A percentile compares a stretch with the other conserved stretches of the same genome.
These are phyloP conservation scores for Lepidocyrtinus sp. DNA, from an alignment of 2,888 invertebrate genomes.

Conservation along the genomic window DNA sequence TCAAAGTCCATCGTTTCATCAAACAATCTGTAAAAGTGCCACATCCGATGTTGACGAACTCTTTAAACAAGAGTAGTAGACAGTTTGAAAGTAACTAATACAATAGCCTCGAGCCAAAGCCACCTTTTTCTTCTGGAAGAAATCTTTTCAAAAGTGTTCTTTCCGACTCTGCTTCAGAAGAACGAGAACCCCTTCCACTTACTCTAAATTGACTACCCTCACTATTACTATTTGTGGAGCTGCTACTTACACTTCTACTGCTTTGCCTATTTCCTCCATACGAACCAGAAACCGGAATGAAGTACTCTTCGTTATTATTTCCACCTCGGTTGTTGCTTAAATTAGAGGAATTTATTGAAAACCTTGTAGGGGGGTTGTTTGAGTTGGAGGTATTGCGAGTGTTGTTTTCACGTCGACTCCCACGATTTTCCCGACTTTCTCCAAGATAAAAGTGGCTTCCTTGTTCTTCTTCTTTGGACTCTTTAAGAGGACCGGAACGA, in stretches of 20 bases:
- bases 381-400: background rate
- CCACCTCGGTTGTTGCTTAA: background rate
- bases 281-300: slow-evolving; percentile 28
- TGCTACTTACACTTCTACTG: background rate
- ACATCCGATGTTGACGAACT: background rate
- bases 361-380: no score
- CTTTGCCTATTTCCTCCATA: background rate
- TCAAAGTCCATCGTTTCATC: background rate
- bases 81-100: background rate
- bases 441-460: background rate
- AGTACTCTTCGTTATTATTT: slow-evolving; percentile 27
- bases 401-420: background rate
- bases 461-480: slow-evolving; percentile 8
- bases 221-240: background rate
- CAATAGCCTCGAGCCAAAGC: slow-evolving; percentile 38
- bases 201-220: slow-evolving; percentile 31
- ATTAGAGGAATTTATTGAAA: slow-evolving; percentile 19
- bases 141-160: slow-evolving; percentile 24
- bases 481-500: slow-evolving; percentile 6
- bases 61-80: background rate
- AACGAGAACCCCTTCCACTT: slow-evolving; percentile 10
- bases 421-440: background rate
- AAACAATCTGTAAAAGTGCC: no score
- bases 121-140: slow-evolving; percentile 35
- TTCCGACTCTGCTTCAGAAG: slow-evolving; percentile 25